A percentile compares a stretch with the other conserved stretches of the same genome.
These are phyloP conservation scores for human DNA, from an alignment of 2,113 vertebrate species.

Conservation along the genomic window GRCh38 chr13:72035501-72036000, in stretches of 20 bases:
- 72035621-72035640: slow-evolving; percentile 29
- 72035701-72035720: slow-evolving; percentile 63
- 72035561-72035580: slow-evolving; percentile 48
- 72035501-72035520: slow-evolving; percentile 54
- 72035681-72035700: slow-evolving; percentile 41
- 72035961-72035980: too few relatives aligned
- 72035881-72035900: too few relatives aligned
- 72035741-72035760: slow-evolving; percentile 59
- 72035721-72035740: slow-evolving; percentile 72
- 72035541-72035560: slow-evolving; percentile 55
- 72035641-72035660: slow-evolving; percentile 53
- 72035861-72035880: too few relatives aligned
- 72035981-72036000: too few relatives aligned
- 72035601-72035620: slow-evolving; percentile 58
- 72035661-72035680: slow-evolving; percentile 37
- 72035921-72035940: too few relatives aligned
- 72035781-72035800: slow-evolving; percentile 65
- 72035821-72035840: slow-evolving; percentile 62
- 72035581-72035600: slow-evolving; percentile 60
- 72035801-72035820: slow-evolving; percentile 54
- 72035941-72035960: too few relatives aligned
- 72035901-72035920: too few relatives aligned
- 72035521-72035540: slow-evolving; percentile 66
- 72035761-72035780: slow-evolving; percentile 59
- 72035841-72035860: slow-evolving; percentile 12